Evolutionary conservation across 1,140 invertebrate species (phyloP).

Genomic region (Zaprionus nigranus): DNA sequence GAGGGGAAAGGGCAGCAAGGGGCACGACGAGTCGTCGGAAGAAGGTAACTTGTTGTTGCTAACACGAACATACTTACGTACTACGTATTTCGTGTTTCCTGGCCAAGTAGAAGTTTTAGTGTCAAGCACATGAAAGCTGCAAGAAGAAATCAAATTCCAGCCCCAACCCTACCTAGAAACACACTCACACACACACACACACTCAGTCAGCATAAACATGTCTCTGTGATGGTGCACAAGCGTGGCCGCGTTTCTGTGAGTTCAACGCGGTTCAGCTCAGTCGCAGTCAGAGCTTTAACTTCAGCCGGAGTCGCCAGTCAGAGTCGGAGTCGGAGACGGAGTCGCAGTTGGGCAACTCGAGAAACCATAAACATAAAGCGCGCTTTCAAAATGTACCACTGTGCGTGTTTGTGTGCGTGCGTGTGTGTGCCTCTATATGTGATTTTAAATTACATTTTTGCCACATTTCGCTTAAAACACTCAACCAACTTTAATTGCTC

Average conservation of each 20-base stretch:
- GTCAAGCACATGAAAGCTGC: conserved; percentile 50
- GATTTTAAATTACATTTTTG: conserved; percentile 73
- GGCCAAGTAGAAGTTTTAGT: conserved; percentile 45
- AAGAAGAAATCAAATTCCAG: conserved; percentile 48
- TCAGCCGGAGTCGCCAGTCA: conserved; percentile 16
- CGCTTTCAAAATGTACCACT: conserved; percentile 71
- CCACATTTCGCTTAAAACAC: conserved; percentile 68
- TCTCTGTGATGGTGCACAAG: conserved; percentile 32
- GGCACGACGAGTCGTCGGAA: background rate
- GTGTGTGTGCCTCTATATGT: conserved; percentile 31
- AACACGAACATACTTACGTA: conserved; percentile 4
- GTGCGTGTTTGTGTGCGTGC: conserved; percentile 6
- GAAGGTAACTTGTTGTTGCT: conserved; percentile 52
- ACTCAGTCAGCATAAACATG: background rate
- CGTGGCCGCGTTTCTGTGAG: conserved; percentile 60
- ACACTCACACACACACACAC: background rate
- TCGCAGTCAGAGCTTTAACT: conserved; percentile 41
- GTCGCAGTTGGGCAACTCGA: conserved; percentile 62
- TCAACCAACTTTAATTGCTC: conserved; percentile 67
- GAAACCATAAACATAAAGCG: conserved; percentile 78
- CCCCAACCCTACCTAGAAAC: conserved; percentile 11
- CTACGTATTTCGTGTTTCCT: conserved; percentile 33
- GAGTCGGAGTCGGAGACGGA: conserved; percentile 32
- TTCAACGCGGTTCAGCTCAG: conserved; percentile 44
- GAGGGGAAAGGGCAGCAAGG: background rate